Evolutionary conservation across 37 sponge, comb jelly and placozoan genomes (phyloP), one percentile per base, ranked within the genome.

Genomic region (Halichondria panicea): DNA sequence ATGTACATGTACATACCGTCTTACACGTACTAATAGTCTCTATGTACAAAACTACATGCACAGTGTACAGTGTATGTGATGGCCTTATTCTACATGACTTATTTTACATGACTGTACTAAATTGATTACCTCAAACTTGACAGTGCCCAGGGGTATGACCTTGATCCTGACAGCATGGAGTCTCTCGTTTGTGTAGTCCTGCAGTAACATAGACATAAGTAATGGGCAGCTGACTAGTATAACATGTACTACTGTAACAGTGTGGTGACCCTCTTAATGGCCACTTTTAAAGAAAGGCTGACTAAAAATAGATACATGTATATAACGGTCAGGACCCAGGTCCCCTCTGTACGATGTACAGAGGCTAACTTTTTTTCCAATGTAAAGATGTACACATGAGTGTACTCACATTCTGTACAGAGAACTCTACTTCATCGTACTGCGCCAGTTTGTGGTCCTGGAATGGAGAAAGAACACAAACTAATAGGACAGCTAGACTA

Each of bases 131-230:
- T 91, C 86, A 80, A 85, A 85, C 45, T 71, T 53, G 41, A 91
- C 91, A 27, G 91, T 61, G 39, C 78, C 79, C 22, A 68, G 55
- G 50, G 86, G 77, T 18, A 91, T 68, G 22, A 85, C 43, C 43
- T 71, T 76, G 25, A 91, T 76, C 78, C 84, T 74, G 25, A 83
- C 84, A 19, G 84, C 84, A 67, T 83, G 84, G 2, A 75, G 75
- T 4, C 84, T 43, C 59, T 83, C 76, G 54, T 74, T 83, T 25
- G 84, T 83, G 48, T 83, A 83, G 60, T 83, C 84, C 75, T 74
- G 31, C 22, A 39, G 19, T 27, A 19, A 12, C 19, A 50, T 43
- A 36, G 7, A 63, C 31, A 44, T 21, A 21, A 11, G 62, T 50
- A 18, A 50, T 18, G 18, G 12, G 12, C 12, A 12, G 12, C n/a